These are phyloP conservation scores for Proterorhinus semilunaris DNA, from an alignment of 2,113 vertebrate genomes.

Conservation along the genomic window DNA sequence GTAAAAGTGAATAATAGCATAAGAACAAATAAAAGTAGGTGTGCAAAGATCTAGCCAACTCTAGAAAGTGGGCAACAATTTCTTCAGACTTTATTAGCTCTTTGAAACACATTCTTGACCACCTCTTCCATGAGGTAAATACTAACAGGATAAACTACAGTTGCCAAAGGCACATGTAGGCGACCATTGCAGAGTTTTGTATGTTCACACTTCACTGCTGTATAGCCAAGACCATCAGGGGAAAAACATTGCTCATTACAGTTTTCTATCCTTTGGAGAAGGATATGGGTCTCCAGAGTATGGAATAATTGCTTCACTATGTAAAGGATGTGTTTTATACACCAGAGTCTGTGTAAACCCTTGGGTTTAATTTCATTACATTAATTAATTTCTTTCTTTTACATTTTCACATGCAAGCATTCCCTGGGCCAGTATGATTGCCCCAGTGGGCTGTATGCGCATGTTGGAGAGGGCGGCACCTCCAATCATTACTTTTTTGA, in stretches of 20 bases:
- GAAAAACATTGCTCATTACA: constrained; percentile 1
- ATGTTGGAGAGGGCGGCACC: not conserved
- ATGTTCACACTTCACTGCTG: not conserved
- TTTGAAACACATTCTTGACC: too few relatives aligned
- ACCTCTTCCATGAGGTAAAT: too few relatives aligned
- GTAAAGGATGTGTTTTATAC: not conserved
- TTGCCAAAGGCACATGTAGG: too few relatives aligned
- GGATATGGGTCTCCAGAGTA: constrained; percentile 2
- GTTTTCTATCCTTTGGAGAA: not conserved
- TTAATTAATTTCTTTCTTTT: not conserved
- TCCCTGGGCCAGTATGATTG: constrained; percentile 13
- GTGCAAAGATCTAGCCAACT: too few relatives aligned
- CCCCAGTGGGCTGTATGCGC: constrained; percentile 5
- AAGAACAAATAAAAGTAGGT: too few relatives aligned
- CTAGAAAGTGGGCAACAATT: too few relatives aligned
- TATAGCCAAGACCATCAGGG: too few relatives aligned
- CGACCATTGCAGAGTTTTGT: not conserved
- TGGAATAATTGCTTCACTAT: not conserved
- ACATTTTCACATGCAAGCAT: not conserved
- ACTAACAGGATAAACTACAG: too few relatives aligned
- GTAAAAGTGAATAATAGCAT: too few relatives aligned
- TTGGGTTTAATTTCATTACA: constrained; percentile 18
- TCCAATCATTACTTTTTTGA: not conserved
- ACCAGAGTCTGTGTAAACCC: not conserved
- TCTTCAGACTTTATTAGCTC: too few relatives aligned